phyloP scores from a whole-genome alignment of 1,140 invertebrate genomes.

The Aphidius gifuensis region DNA sequence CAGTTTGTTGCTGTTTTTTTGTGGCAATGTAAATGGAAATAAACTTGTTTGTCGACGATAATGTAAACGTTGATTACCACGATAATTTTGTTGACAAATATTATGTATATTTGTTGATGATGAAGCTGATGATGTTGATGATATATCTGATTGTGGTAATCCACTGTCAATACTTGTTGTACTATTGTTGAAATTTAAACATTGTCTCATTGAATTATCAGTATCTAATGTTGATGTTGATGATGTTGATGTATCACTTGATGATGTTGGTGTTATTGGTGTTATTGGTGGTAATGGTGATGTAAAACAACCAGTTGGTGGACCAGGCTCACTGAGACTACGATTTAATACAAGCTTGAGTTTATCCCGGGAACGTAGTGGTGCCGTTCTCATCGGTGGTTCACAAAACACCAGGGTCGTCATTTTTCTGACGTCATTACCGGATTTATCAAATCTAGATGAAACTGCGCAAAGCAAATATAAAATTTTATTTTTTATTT shows the following conservation, averaged over 20 bases:
- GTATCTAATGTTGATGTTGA: conserved; percentile 21
- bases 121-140: conserved; percentile 18
- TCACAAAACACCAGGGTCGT: conserved; percentile 56
- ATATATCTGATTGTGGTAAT: neutral
- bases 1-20: conserved; percentile 60
- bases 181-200: conserved; percentile 11
- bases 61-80: conserved; percentile 14
- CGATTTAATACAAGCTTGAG: conserved; percentile 61
- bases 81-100: conserved; percentile 31
- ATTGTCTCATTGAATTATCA: conserved; percentile 6
- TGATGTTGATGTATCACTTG: conserved; percentile 26
- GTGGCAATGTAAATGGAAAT: conserved; percentile 18
- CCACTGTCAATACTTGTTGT: conserved; percentile 29
- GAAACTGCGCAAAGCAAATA: conserved; percentile 17
- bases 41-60: conserved; percentile 24
- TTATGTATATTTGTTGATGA: conserved; percentile 21
- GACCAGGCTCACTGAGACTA: conserved; percentile 62
- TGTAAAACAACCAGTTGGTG: conserved; percentile 34
- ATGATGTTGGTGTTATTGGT: conserved; percentile 26
- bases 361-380: conserved; percentile 56
- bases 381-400: conserved; percentile 39
- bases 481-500: neutral
- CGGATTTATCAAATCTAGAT: conserved; percentile 7
- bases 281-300: conserved; percentile 27
- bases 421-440: conserved; percentile 43